phyloP scores from a whole-genome alignment of 2,888 invertebrate species.

The Baccha elongata region DNA sequence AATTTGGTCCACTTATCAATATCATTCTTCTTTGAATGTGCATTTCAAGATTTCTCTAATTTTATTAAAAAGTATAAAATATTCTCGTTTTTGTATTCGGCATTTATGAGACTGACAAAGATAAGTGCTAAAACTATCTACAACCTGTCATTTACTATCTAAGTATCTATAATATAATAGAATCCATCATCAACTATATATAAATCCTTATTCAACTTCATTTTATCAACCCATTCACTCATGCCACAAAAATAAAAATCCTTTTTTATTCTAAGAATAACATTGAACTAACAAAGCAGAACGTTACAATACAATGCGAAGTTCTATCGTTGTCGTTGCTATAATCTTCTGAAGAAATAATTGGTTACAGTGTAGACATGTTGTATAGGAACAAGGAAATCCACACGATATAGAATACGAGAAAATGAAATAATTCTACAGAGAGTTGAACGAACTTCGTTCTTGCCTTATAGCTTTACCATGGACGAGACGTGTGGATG shows the following conservation, averaged over 20 bases:
- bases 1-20: too few species aligned
- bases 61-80: too few species aligned
- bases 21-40: too few species aligned
- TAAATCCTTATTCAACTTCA: too few species aligned
- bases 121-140: too few species aligned
- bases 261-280: constrained; percentile 7
- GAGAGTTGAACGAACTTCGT: constrained; percentile 63
- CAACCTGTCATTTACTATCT: too few species aligned
- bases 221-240: too few species aligned
- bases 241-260: neutral
- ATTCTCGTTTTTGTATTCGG: too few species aligned
- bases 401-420: constrained; percentile 44
- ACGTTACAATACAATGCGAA: neutral
- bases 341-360: constrained; percentile 30
- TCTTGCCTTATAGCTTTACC: constrained; percentile 4
- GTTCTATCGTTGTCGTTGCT: constrained; percentile 3
- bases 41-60: too few species aligned
- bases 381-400: constrained; percentile 59
- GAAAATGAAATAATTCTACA: constrained; percentile 25
- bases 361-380: constrained; percentile 15
- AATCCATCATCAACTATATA: too few species aligned
- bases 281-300: neutral
- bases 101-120: too few species aligned
- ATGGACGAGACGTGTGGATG: constrained; percentile 23
- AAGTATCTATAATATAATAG: too few species aligned